phyloP scores from a whole-genome alignment of 2,888 invertebrate species.

The Anthrax anthrax region DNA sequence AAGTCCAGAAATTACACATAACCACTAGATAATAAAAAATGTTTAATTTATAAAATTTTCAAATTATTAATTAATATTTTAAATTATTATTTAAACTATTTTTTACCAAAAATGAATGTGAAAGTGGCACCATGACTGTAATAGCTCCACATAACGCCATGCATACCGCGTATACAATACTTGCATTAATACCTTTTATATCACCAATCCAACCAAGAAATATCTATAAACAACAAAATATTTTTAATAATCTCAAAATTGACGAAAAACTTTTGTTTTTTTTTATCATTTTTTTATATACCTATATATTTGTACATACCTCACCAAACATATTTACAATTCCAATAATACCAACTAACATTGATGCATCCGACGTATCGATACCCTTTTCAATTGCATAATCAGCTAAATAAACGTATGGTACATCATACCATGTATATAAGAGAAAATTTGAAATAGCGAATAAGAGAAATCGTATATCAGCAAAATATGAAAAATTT shows the following conservation, averaged over 20 bases:
- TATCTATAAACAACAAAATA: too few relatives aligned
- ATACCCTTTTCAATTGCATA: slow-evolving; percentile 58
- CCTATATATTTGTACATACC: slow-evolving; percentile 40
- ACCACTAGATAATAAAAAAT: slow-evolving; percentile 19
- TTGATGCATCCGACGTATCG: slow-evolving; percentile 57
- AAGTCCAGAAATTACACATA: slow-evolving; percentile 53
- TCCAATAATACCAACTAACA: slow-evolving; percentile 75
- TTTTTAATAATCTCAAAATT: too few relatives aligned
- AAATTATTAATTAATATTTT: not conserved
- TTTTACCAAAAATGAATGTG: slow-evolving; percentile 21
- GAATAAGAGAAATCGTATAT: slow-evolving; percentile 60
- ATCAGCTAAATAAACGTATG: slow-evolving; percentile 82
- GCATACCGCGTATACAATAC: slow-evolving; percentile 65
- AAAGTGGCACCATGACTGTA: slow-evolving; percentile 50
- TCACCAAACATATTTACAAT: slow-evolving; percentile 79
- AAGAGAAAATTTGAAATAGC: slow-evolving; percentile 77
- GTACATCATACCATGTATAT: slow-evolving; percentile 87
- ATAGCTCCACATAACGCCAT: slow-evolving; percentile 58
- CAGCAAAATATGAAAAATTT: slow-evolving; percentile 66
- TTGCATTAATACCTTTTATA: slow-evolving; percentile 58
- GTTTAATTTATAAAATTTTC: not conserved
- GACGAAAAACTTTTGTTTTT: slow-evolving; percentile 11
- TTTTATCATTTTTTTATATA: too few relatives aligned
- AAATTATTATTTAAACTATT: too few relatives aligned
- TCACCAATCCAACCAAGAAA: slow-evolving; percentile 81